Evolutionary conservation across 2,888 invertebrate species (phyloP).

Genomic region (Nasonovia ribisnigri): DNA sequence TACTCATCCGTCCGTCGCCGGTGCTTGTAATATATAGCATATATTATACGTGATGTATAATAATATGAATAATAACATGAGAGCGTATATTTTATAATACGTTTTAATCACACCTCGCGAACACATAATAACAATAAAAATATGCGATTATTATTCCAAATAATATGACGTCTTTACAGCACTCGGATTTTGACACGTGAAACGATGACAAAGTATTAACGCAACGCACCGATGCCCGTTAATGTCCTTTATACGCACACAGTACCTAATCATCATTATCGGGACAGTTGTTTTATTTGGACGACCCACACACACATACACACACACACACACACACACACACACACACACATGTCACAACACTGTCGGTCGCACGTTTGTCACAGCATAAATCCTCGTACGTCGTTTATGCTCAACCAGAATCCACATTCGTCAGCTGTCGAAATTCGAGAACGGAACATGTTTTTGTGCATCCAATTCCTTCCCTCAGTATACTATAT

Average conservation of each 20-base stretch:
- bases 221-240: not conserved
- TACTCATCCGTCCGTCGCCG: not conserved
- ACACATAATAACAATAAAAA: not conserved
- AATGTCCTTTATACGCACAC: not conserved
- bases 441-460: not conserved
- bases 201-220: conserved; percentile 44
- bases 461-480: too few species aligned
- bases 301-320: not conserved
- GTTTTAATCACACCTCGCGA: not conserved
- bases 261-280: not conserved
- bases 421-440: not conserved
- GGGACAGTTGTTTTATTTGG: not conserved
- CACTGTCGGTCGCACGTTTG: not conserved
- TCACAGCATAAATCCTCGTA: not conserved
- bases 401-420: not conserved
- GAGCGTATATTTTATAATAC: not conserved
- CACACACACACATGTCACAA: not conserved
- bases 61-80: not conserved
- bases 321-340: not conserved
- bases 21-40: not conserved
- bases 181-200: conserved; percentile 26
- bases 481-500: too few species aligned
- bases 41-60: not conserved
- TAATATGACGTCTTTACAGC: not conserved
- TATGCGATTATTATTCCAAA: not conserved